A percentile compares a stretch with the other conserved stretches of the same genome.
Conservation (phyloP, 2,797 vertebrate genomes). For the Bradypodion pumilum region DNA sequence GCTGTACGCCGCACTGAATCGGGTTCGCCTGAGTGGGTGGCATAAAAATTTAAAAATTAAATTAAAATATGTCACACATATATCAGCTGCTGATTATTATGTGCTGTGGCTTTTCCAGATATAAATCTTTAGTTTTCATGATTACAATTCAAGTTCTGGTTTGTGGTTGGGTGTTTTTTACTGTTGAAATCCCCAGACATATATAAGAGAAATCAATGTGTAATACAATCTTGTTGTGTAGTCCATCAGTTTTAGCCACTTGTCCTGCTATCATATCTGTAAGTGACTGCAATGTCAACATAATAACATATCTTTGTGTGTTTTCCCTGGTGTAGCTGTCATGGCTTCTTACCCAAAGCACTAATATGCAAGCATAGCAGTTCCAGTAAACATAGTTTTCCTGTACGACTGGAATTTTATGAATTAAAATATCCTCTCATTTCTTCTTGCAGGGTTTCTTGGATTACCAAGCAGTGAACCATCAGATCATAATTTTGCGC, state of each 20-base stretch:
- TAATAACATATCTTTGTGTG: background rate
- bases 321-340: background rate
- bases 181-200: background rate
- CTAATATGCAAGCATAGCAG: background rate
- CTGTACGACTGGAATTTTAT: rapidly evolving
- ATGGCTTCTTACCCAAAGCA: background rate
- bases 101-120: background rate
- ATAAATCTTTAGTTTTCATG: background rate
- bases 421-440: conserved; percentile 32
- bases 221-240: background rate
- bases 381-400: conserved; percentile 8
- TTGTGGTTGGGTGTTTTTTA: background rate
- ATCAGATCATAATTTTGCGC: conserved; percentile 72
- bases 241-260: background rate
- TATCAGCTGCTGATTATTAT: background rate
- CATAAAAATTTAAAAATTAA: too few relatives aligned
- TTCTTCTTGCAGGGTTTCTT: conserved; percentile 66
- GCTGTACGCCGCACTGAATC: too few relatives aligned
- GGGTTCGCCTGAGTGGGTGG: too few relatives aligned
- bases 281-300: background rate
- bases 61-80: background rate
- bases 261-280: background rate
- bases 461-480: conserved; percentile 66
- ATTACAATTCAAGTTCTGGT: background rate
- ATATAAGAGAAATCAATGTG: background rate